Evolutionary conservation across 1,140 invertebrate genomes (phyloP), one percentile per base, ranked within the genome.

Genomic region (Zaprionus ornatus): DNA sequence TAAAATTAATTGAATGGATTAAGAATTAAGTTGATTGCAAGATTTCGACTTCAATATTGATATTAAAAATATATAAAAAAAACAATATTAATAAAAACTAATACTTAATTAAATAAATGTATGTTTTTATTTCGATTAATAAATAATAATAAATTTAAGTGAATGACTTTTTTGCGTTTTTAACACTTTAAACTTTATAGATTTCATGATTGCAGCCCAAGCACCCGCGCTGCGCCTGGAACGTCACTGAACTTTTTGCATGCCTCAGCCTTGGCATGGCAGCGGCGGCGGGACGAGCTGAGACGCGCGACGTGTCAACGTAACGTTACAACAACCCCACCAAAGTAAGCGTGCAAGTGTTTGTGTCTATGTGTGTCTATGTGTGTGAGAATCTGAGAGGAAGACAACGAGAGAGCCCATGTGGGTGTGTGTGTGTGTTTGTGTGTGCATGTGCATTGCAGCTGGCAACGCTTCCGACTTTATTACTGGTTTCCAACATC

Each of bases 401-500:
- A 42, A 59, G 56, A 37, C 56, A 35, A 37, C 10, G 23, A 66
- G 54, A 73, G 55, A 54, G 70, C 13, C 12, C 23, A 25, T 59
- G 40, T 55, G 52, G 68, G 66, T 42, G 25, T 66, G n/a, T 55
- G 57, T 37, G 50, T 55, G 32, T 54, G 25, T 23, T 13, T 10
- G 12, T 32, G 35, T 55, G 60, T 59, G 40, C 54, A 45, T 64
- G 62, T 42, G 45, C 55, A 72, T 65, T 78, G 83, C 83, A 86
- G 83, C 82, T 87, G 82, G 82, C 82, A 82, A 65, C 63, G 76
- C 76, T 87, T 86, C 77, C 76, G 82, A 86, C 79, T 82, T 82
- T 86, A 87, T 86, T 86, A 82, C 82, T 87, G 82, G 82, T 86
- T 86, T 86, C 54, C 62, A 86, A 79, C 82, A 82, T 73, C 78